Base-by-base conservation (phyloP, 2,888 invertebrate genomes). In the Cantharis flavilabris region DNA sequence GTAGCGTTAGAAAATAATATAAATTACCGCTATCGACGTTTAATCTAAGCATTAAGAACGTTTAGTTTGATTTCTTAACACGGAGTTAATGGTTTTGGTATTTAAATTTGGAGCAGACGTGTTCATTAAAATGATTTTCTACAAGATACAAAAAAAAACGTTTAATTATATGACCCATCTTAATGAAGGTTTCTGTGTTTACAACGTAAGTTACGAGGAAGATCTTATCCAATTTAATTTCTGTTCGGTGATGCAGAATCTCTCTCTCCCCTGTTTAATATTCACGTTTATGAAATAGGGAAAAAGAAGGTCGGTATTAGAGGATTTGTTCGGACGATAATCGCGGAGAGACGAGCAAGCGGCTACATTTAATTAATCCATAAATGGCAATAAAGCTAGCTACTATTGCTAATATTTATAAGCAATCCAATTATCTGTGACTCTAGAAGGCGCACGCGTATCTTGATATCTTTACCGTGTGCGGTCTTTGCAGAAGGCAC, bases 381-480 rank as follows among this genome's bases (percentile, higher is more conserved):
- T 84, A 85, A 84, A 84, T 81, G 84, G 83, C 77, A 78, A 78
- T 79, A 69, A 78, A 77, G 73, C 76, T 67, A 73, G 62, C 78
- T 81, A 82, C 83, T 83, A 84, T 84, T 81, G 82, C 81, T 81
- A 82, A 82, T 84, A 81, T 83, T 81, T 82, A 83, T 82, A 80
- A 81, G 76, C 81, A 82, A 81, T 82, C 82, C 82, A 83, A 84
- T 83, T 83, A 84, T 81, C 71, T 76, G 78, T 70, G 80, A 79
- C 74, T 76, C 71, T 75, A 71, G 76, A 79, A 78, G 63, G 81
- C 84, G 85, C 85, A 83, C 84, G 85, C 85, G 84, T 85, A 85
- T 86, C 85, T 81, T 71, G 73, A 74, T 83, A 84, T 84, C 81
- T 82, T 82, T 83, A 85, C 82, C 85, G 86, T 87, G 87, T 87